Percentiles rank a stretch among this genome's conserved stretches.
phyloP scores from a whole-genome alignment of 2,888 invertebrate species.

The Anaspis maculata region DNA sequence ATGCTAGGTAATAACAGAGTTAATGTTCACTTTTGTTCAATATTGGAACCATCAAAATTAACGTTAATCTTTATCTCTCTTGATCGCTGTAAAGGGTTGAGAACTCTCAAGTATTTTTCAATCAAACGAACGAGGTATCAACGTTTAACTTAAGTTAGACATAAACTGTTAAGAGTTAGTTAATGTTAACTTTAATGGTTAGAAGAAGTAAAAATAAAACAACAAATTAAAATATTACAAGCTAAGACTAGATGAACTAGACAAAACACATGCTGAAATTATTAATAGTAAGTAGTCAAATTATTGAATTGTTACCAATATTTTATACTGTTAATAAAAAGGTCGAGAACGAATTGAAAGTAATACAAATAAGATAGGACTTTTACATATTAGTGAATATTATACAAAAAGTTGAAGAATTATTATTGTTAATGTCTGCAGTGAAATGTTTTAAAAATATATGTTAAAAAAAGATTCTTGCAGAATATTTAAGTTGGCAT shows the following conservation, averaged over 20 bases:
- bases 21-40: too few species aligned
- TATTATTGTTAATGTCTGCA: background rate
- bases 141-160: too few species aligned
- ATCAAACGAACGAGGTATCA: too few species aligned
- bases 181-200: constrained; percentile 29
- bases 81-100: background rate
- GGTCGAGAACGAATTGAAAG: background rate
- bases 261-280: too few species aligned
- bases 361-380: too few species aligned
- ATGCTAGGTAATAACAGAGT: constrained; percentile 33
- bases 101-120: constrained; percentile 2
- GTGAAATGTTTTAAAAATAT: background rate
- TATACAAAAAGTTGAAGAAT: too few species aligned
- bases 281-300: background rate
- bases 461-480: background rate
- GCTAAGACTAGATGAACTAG: too few species aligned
- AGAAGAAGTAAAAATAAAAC: constrained; percentile 19
- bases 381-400: too few species aligned
- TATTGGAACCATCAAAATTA: constrained; percentile 30
- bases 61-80: constrained; percentile 34
- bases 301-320: background rate
- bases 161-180: constrained; percentile 17
- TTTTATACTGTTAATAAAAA: background rate
- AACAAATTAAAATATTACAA: constrained; percentile 6
- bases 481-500: background rate